Conservation (phyloP, 2,888 invertebrate species). For the Xylocampa areola region DNA sequence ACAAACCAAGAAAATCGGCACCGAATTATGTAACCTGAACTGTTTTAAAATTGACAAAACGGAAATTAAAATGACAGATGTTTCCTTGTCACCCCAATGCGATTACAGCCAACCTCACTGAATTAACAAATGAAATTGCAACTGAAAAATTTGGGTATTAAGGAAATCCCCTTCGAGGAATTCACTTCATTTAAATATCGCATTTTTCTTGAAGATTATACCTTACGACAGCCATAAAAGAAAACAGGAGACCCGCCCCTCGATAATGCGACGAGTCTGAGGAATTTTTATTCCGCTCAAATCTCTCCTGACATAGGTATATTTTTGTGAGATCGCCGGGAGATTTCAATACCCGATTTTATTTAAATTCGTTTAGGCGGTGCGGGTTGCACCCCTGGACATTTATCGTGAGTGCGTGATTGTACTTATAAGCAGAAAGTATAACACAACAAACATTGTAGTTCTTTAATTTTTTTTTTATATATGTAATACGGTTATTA, state of each 20-base stretch:
- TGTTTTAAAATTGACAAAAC: constrained; percentile 22
- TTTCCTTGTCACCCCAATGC: constrained; percentile 63
- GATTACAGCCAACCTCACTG: constrained; percentile 68
- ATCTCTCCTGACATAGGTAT: constrained; percentile 89
- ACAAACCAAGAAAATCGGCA: constrained; percentile 31
- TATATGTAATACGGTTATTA: neutral
- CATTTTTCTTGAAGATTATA: constrained; percentile 90
- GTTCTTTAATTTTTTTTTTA: neutral
- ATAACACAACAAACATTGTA: constrained; percentile 61
- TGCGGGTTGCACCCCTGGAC: constrained; percentile 84
- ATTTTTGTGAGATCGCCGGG: constrained; percentile 87
- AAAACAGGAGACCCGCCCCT: constrained; percentile 87
- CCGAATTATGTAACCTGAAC: constrained; percentile 21
- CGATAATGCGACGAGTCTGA: constrained; percentile 87
- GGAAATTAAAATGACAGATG: constrained; percentile 63
- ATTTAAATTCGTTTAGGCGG: constrained; percentile 88
- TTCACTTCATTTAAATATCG: constrained; percentile 90
- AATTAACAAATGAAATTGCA: constrained; percentile 84
- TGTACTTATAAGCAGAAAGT: constrained; percentile 83
- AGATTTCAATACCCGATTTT: constrained; percentile 89
- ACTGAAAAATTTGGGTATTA: constrained; percentile 81
- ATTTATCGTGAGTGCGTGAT: constrained; percentile 86
- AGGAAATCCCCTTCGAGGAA: constrained; percentile 84
- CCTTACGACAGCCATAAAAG: constrained; percentile 90
- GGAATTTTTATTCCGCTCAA: constrained; percentile 90